A percentile compares a stretch with the other conserved stretches of the same genome.
Evolutionary conservation across 2,113 vertebrate species (phyloP).

Genomic region (Heterochromis multidens): DNA sequence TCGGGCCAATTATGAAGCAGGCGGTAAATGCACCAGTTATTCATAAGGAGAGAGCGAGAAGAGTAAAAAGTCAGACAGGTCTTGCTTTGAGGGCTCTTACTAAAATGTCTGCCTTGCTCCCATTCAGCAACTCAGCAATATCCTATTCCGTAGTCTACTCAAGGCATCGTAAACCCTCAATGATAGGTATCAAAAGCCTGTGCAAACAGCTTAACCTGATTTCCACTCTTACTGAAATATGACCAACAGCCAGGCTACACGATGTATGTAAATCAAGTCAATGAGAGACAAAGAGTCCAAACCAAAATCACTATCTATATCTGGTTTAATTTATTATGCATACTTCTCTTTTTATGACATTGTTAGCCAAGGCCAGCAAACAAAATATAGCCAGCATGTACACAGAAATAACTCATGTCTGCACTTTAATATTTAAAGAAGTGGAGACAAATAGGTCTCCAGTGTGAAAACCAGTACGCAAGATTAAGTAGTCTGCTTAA

Average conservation of each 20-base stretch:
- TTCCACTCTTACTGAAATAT: background rate
- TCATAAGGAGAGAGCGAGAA: background rate
- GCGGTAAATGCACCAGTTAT: background rate
- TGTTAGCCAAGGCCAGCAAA: constrained; percentile 24
- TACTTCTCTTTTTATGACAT: constrained; percentile 43
- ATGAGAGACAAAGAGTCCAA: constrained; percentile 35
- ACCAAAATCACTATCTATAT: constrained; percentile 14
- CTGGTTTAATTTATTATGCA: constrained; percentile 64
- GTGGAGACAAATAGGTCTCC: constrained; percentile 42
- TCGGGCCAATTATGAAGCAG: background rate
- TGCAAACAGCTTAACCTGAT: constrained; percentile 4
- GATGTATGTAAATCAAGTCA: constrained; percentile 20
- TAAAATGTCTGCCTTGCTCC: background rate
- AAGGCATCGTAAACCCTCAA: background rate
- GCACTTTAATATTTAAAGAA: constrained; percentile 63
- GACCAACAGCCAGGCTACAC: background rate
- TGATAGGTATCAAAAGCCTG: background rate
- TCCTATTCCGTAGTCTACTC: background rate
- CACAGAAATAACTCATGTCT: constrained; percentile 45
- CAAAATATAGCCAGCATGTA: constrained; percentile 32
- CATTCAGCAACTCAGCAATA: background rate
- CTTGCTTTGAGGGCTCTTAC: background rate
- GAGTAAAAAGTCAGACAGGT: background rate
- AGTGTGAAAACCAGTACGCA: constrained; percentile 33
- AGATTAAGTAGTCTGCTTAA: constrained; percentile 38